phyloP scores from a whole-genome alignment of 2,113 vertebrate species.

The Vidua chalybeata region DNA sequence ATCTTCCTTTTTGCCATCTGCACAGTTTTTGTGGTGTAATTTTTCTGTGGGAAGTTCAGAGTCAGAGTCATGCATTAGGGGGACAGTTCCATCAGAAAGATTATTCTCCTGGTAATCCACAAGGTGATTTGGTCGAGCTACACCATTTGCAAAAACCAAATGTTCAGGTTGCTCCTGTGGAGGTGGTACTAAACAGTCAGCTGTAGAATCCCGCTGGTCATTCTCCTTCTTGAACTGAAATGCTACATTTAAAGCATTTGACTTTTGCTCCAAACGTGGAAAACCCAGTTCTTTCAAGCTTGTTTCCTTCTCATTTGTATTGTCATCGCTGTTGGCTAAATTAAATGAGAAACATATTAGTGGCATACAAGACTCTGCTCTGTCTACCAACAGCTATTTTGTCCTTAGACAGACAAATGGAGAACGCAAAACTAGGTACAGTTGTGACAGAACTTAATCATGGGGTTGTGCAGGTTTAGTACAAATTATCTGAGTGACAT shows the following conservation, averaged over 20 bases:
- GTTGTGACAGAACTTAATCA: slow-evolving; percentile 81
- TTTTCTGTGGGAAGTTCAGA: background rate
- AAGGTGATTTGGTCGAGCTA: background rate
- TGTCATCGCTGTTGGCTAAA: slow-evolving; percentile 63
- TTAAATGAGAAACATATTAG: slow-evolving; percentile 57
- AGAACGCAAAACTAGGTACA: slow-evolving; percentile 80
- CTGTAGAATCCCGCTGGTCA: background rate
- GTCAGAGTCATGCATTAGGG: background rate
- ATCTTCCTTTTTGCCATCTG: background rate
- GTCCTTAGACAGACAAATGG: slow-evolving; percentile 88
- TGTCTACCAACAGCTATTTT: slow-evolving; percentile 45
- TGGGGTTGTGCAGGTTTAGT: slow-evolving; percentile 75
- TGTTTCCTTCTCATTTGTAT: slow-evolving; percentile 13
- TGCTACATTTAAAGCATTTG: slow-evolving; percentile 22
- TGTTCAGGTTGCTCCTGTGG: slow-evolving; percentile 22
- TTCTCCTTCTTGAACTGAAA: slow-evolving; percentile 24
- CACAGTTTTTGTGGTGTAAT: background rate
- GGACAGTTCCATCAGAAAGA: background rate
- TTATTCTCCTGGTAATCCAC: slow-evolving; percentile 1
- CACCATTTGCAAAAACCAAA: background rate
- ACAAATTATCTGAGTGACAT: slow-evolving; percentile 75
- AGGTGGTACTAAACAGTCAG: background rate
- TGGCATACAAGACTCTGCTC: background rate
- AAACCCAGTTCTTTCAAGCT: slow-evolving; percentile 26
- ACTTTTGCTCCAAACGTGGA: slow-evolving; percentile 21